Conservation (phyloP, 2,888 invertebrate species). For the Zygogramma bicolorata region DNA sequence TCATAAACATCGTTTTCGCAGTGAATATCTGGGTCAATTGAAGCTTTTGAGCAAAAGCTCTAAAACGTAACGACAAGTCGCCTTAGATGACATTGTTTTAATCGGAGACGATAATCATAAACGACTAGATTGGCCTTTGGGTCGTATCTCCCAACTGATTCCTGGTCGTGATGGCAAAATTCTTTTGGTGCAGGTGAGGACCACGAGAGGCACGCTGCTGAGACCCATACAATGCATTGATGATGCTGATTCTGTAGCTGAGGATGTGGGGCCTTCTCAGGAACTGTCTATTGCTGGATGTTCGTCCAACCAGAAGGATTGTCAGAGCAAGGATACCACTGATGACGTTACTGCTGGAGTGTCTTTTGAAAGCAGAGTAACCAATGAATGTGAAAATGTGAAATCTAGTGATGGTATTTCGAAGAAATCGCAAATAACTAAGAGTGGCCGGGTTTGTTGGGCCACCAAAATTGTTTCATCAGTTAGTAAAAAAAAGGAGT, state of each 20-base stretch:
- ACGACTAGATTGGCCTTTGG: neutral
- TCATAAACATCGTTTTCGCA: no score
- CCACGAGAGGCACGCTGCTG: neutral
- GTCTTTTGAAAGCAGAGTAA: neutral
- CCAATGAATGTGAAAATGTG: neutral
- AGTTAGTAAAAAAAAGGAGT: no score
- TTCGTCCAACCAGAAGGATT: neutral
- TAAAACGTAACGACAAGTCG: no score
- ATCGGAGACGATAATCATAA: neutral
- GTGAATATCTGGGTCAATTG: no score
- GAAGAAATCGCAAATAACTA: neutral
- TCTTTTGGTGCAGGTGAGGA: neutral
- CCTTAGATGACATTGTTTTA: neutral
- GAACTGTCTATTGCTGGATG: neutral
- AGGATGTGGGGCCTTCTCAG: neutral
- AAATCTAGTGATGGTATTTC: neutral
- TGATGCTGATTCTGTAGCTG: no score
- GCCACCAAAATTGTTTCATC: neutral
- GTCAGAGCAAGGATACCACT: neutral
- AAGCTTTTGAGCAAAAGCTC: neutral
- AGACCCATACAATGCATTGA: neutral
- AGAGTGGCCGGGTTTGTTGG: neutral
- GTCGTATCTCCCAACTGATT: neutral
- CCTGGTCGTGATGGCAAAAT: neutral
- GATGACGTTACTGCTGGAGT: neutral